Conservation (phyloP, 2,113 vertebrate genomes). For the Brachyhypopomus occidentalis region DNA sequence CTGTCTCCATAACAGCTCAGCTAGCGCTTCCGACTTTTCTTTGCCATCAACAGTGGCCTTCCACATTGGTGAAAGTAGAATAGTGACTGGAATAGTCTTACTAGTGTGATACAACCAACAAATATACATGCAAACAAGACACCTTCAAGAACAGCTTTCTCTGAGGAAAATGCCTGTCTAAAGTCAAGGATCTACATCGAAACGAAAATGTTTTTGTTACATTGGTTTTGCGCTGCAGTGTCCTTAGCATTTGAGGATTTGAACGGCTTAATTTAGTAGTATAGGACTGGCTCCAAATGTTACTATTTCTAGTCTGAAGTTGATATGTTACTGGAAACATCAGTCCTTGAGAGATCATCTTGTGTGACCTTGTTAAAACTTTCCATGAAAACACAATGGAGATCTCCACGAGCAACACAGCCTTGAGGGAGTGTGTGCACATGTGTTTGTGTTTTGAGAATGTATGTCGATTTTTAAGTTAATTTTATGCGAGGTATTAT, state of each 20-base stretch:
- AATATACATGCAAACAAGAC: not conserved
- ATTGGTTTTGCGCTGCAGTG: not conserved
- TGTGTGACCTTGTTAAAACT: too few species aligned
- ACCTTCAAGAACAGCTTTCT: not conserved
- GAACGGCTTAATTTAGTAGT: not conserved
- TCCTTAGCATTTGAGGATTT: not conserved
- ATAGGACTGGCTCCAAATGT: too few species aligned
- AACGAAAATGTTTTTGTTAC: not conserved
- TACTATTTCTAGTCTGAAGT: too few species aligned
- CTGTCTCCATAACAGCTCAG: slow-evolving; percentile 65
- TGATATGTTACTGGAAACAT: too few species aligned
- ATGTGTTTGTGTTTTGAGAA: too few species aligned
- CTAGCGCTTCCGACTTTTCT: slow-evolving; percentile 64
- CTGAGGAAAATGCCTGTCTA: not conserved
- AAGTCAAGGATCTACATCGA: not conserved
- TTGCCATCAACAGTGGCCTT: slow-evolving; percentile 40
- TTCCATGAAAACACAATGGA: too few species aligned
- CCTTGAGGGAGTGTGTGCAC: too few species aligned
- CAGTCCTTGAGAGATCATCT: too few species aligned
- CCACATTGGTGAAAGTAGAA: slow-evolving; percentile 36
- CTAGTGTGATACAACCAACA: not conserved
- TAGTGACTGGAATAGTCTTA: too few species aligned
- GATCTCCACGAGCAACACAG: too few species aligned
- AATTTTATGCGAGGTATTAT: too few species aligned
- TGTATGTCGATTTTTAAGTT: too few species aligned